Percentiles rank a stretch among this genome's conserved stretches.
phyloP scores from a whole-genome alignment of 2,113 vertebrate genomes.

The Peromyscus maniculatus region DNA sequence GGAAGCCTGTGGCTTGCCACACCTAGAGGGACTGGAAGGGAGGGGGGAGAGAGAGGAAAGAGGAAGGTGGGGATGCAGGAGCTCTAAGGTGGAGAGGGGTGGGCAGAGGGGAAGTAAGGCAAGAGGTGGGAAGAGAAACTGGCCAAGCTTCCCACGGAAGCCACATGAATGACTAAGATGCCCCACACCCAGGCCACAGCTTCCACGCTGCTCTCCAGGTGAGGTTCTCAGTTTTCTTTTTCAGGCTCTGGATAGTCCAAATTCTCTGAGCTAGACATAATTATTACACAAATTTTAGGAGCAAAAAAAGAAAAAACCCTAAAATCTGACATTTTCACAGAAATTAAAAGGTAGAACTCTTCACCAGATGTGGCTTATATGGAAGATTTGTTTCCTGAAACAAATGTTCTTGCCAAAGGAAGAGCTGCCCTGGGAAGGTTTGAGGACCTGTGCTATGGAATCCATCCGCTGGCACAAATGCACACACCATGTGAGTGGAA shows the following conservation, averaged over 20 bases:
- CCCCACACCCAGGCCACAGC: neutral
- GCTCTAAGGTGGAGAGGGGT: neutral
- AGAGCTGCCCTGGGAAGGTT: neutral
- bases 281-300: neutral
- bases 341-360: slow-evolving; percentile 14
- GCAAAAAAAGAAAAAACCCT: neutral
- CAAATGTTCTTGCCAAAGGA: slow-evolving; percentile 17
- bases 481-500: neutral
- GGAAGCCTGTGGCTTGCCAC: neutral
- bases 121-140: neutral
- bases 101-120: neutral
- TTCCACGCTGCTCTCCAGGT: neutral
- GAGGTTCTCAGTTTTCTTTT: neutral
- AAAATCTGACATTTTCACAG: slow-evolving; percentile 10
- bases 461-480: too few species aligned
- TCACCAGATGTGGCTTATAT: neutral
- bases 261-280: neutral
- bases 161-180: neutral
- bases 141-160: neutral
- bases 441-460: neutral
- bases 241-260: neutral
- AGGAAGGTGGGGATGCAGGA: neutral
- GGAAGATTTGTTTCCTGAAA: neutral
- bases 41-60: neutral
- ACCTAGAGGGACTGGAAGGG: neutral